A percentile compares a stretch with the other conserved stretches of the same genome.
phyloP scores from a whole-genome alignment of 1,140 invertebrate genomes.

The Limonius californicus region DNA sequence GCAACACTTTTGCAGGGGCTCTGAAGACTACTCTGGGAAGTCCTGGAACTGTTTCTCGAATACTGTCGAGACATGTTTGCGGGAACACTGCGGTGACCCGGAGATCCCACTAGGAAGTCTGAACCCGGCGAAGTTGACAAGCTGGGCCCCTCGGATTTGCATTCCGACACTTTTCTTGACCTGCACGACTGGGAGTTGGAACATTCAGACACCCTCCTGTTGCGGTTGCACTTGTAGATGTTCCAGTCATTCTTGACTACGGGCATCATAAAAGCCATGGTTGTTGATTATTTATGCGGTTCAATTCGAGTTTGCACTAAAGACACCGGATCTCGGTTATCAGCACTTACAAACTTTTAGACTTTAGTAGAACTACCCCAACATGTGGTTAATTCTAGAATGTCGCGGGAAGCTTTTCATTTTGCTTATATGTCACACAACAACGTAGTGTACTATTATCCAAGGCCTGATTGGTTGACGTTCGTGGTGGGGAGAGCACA shows the following conservation, averaged over 20 bases:
- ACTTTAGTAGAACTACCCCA: not conserved
- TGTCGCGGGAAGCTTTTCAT: not conserved
- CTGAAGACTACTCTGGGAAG: conserved; percentile 55
- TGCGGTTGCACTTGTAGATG: conserved; percentile 80
- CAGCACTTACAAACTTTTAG: not conserved
- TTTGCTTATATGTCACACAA: conserved; percentile 1
- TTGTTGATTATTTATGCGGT: not conserved
- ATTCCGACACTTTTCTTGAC: conserved; percentile 75
- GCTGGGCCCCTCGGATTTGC: conserved; percentile 72
- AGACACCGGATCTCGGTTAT: not conserved
- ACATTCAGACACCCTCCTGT: conserved; percentile 68
- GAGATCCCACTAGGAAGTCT: conserved; percentile 56
- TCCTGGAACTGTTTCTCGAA: conserved; percentile 60
- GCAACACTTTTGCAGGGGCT: conserved; percentile 51
- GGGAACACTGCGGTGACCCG: conserved; percentile 62
- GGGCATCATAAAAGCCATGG: conserved; percentile 91
- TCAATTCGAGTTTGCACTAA: conserved; percentile 7
- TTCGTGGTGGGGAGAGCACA: not conserved
- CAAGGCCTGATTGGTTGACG: not conserved
- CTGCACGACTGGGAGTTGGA: conserved; percentile 61
- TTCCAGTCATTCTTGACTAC: conserved; percentile 90
- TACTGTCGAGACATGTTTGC: conserved; percentile 56
- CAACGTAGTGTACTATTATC: not conserved
- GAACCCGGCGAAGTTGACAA: conserved; percentile 69
- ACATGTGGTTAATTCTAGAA: conserved; percentile 9